Conservation (phyloP, 2,797 vertebrate species). For the Amblyraja radiata region DNA sequence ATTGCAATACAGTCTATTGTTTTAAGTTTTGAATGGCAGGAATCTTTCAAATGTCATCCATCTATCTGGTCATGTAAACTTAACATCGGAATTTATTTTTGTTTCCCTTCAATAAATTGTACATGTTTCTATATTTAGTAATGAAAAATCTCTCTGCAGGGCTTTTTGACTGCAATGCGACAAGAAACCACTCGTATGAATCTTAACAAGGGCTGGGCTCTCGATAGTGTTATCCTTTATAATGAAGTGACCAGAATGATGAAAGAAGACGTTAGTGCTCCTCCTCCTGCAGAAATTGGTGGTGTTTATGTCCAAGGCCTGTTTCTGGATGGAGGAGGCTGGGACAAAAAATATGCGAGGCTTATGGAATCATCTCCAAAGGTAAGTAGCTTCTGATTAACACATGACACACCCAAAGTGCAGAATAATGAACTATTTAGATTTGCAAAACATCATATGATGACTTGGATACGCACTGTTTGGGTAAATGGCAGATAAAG, state of each 20-base stretch:
- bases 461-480: not conserved
- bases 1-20: not conserved
- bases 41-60: not conserved
- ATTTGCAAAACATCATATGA: not conserved
- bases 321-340: slow-evolving; percentile 70
- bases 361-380: slow-evolving; percentile 64
- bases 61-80: not conserved
- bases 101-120: no score
- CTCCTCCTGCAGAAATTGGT: slow-evolving; percentile 65
- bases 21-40: not conserved
- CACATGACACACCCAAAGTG: no score
- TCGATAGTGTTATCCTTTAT: slow-evolving; percentile 66
- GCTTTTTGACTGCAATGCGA: slow-evolving; percentile 73
- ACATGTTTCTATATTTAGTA: no score
- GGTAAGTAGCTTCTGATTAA: slow-evolving; percentile 47
- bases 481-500: not conserved
- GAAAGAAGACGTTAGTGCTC: slow-evolving; percentile 65
- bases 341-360: slow-evolving; percentile 63
- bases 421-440: not conserved
- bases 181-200: slow-evolving; percentile 72
- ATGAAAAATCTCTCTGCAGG: slow-evolving; percentile 48
- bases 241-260: slow-evolving; percentile 76
- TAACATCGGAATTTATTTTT: not conserved
- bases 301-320: slow-evolving; percentile 74
- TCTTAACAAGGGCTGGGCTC: slow-evolving; percentile 66